Evolutionary conservation across 2,113 vertebrate species (phyloP).

Genomic region (Oxygymnocypris stewartii): DNA sequence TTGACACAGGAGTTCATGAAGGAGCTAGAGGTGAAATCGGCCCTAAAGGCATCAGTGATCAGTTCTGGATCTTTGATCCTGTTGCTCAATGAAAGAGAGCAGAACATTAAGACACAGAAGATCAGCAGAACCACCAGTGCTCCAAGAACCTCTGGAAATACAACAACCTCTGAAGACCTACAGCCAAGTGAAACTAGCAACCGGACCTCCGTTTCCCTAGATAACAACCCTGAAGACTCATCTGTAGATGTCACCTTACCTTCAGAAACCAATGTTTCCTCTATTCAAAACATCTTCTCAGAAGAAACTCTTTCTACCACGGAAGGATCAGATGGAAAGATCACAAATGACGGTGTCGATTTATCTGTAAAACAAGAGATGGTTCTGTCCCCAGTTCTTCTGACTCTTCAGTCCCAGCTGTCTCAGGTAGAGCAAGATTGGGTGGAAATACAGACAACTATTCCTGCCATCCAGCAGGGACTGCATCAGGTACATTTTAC

Average conservation of each 20-base stretch:
- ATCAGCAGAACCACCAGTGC: slow-evolving; percentile 3
- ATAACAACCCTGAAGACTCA: neutral
- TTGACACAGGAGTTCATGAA: slow-evolving; percentile 79
- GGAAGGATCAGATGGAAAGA: neutral
- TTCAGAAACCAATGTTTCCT: neutral
- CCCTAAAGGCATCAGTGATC: slow-evolving; percentile 78
- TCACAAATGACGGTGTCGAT: neutral
- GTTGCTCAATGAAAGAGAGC: slow-evolving; percentile 70
- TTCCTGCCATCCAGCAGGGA: slow-evolving; percentile 78
- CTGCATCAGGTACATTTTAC: slow-evolving; percentile 79
- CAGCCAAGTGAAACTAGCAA: neutral
- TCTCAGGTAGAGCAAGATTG: slow-evolving; percentile 81
- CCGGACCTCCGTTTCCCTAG: neutral
- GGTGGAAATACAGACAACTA: slow-evolving; percentile 73
- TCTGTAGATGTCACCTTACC: neutral
- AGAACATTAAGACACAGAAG: neutral
- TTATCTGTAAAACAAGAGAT: slow-evolving; percentile 3
- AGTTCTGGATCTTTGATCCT: slow-evolving; percentile 81
- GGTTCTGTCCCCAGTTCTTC: slow-evolving; percentile 34
- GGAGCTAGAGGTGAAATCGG: slow-evolving; percentile 78
- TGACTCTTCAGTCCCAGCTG: slow-evolving; percentile 70
- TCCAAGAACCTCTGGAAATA: neutral
- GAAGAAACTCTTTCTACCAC: neutral
- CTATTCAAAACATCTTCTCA: neutral
- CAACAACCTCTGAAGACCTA: neutral